Conservation (phyloP, 2,113 vertebrate genomes). For the Oncorhynchus gorbuscha region DNA sequence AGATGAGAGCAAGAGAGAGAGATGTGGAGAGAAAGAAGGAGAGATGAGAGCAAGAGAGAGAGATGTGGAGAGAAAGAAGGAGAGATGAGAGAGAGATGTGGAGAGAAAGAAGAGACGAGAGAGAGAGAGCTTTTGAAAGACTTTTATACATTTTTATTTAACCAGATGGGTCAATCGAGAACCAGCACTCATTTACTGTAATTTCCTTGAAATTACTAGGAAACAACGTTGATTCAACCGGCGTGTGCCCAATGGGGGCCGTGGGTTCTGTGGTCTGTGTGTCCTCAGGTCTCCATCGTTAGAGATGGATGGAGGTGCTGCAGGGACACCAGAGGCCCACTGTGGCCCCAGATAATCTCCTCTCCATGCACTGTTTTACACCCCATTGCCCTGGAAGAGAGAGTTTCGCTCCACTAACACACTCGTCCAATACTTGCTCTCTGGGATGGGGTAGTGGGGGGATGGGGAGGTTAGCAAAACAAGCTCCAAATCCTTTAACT, state of each 20-base stretch:
- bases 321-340: not conserved
- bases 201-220: too few species aligned
- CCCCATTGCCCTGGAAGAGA: conserved; percentile 53
- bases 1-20: too few species aligned
- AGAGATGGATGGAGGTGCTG: not conserved
- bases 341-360: conserved; percentile 56
- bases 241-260: not conserved
- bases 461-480: not conserved
- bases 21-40: too few species aligned
- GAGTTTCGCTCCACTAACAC: conserved; percentile 37
- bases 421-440: conserved; percentile 23
- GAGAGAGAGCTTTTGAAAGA: conserved; percentile 43
- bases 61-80: too few species aligned
- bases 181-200: conserved; percentile 42
- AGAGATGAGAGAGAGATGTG: not conserved
- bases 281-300: not conserved
- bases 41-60: too few species aligned
- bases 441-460: not conserved
- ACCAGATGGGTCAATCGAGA: conserved; percentile 46
- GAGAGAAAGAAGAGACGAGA: conserved; percentile 24
- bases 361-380: conserved; percentile 54
- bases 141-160: conserved; percentile 56
- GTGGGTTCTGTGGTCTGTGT: not conserved
- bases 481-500: conserved; percentile 9
- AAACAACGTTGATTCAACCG: conserved; percentile 34